phyloP scores from a whole-genome alignment of 1,140 invertebrate genomes.

The Camponotus floridanus region DNA sequence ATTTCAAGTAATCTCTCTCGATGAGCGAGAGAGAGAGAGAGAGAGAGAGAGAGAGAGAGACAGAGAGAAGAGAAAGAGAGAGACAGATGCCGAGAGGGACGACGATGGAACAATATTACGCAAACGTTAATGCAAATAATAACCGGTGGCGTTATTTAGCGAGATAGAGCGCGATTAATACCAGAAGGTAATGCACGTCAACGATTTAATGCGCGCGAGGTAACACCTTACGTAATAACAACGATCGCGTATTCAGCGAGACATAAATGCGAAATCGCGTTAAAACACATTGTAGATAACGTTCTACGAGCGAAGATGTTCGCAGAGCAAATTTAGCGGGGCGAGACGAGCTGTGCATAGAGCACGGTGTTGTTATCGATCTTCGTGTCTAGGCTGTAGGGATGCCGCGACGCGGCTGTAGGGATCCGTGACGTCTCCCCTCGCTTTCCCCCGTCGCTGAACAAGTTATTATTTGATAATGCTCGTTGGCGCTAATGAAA shows the following conservation, averaged over 20 bases:
- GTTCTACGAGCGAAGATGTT: neutral
- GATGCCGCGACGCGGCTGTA: slow-evolving; percentile 24
- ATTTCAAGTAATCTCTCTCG: slow-evolving; percentile 44
- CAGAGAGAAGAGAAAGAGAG: neutral
- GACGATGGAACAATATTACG: slow-evolving; percentile 8
- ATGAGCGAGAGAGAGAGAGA: neutral
- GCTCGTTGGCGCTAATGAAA: slow-evolving; percentile 71
- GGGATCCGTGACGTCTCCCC: slow-evolving; percentile 36
- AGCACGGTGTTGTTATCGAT: slow-evolving; percentile 38
- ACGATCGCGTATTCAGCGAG: slow-evolving; percentile 46
- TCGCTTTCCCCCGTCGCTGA: neutral
- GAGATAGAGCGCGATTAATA: slow-evolving; percentile 55
- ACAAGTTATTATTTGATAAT: slow-evolving; percentile 73
- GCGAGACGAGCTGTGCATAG: slow-evolving; percentile 4
- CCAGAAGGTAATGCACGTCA: slow-evolving; percentile 25
- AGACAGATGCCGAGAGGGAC: neutral
- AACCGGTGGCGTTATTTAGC: slow-evolving; percentile 39
- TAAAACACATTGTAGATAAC: slow-evolving; percentile 21
- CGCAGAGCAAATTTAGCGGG: slow-evolving; percentile 25
- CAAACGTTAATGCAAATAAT: slow-evolving; percentile 9
- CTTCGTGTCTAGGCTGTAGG: slow-evolving; percentile 38
- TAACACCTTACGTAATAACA: slow-evolving; percentile 43
- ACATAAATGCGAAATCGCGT: slow-evolving; percentile 41
- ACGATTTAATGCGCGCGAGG: slow-evolving; percentile 21
- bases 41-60: neutral